A percentile compares a stretch with the other conserved stretches of the same genome.
These are phyloP conservation scores for Tonatia bakeri DNA, from an alignment of 2,113 vertebrate genomes.

Conservation along the genomic window DNA sequence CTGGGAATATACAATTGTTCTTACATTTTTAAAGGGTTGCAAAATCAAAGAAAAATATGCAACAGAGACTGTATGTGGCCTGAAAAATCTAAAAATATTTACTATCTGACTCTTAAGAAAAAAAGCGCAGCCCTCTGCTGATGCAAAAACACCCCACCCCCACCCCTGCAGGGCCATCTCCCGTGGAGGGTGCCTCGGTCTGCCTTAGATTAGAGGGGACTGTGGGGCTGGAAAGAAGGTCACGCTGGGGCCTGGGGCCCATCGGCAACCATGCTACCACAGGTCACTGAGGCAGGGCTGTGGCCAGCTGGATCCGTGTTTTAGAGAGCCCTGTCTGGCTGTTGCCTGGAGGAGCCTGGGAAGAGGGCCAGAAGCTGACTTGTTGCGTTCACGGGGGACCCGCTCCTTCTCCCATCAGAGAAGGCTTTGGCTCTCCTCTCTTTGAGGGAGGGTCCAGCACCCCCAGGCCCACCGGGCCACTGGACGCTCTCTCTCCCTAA, in stretches of 20 bases:
- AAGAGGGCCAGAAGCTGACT: not conserved
- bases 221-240: not conserved
- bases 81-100: not conserved
- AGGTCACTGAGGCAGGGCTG: fast-evolving
- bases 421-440: not conserved
- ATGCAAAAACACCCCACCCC: not conserved
- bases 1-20: not conserved
- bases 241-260: not conserved
- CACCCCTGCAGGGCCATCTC: not conserved
- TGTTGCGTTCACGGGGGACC: too few species aligned
- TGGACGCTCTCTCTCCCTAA: fast-evolving
- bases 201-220: too few species aligned
- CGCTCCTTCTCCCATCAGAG: not conserved
- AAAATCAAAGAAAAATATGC: not conserved
- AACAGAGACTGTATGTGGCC: not conserved
- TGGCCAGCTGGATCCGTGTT: not conserved
- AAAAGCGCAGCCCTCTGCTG: not conserved
- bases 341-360: fast-evolving
- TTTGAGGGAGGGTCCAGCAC: not conserved
- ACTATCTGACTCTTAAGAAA: not conserved
- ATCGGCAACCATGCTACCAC: fast-evolving
- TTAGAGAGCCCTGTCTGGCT: not conserved
- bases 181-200: not conserved
- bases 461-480: not conserved
- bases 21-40: not conserved